Base-by-base conservation (phyloP, 2,888 invertebrate genomes). In the Drosophila hamatofila region DNA sequence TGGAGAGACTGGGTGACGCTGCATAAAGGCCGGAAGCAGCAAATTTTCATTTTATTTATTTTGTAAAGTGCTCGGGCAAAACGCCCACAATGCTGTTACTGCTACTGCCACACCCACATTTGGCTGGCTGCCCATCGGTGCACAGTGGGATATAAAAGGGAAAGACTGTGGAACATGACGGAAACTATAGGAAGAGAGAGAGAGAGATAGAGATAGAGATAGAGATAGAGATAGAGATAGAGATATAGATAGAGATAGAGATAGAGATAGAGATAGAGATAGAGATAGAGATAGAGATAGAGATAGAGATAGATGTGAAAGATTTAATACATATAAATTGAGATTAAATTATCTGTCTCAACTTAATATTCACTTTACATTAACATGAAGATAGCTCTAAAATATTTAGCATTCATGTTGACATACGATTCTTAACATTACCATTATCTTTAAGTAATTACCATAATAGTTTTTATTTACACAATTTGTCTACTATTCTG, bases 41-140 rank as follows among this genome's bases (percentile, higher is more conserved):
- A 84, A 84, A 89, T 84, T 84, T 84, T 88, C 84, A 82, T 89
- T 84, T 87, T 84, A 84, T 84, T 89, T 84, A 89, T 84, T 89
- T 84, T 89, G 85, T 70, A 89, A 89, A 84, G 84, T 89, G 90
- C 88, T 81, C 65, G 49, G 52, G 59, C 69, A 67, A 55, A 60
- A 57, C 64, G 73, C 70, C 58, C 73, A 52, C 66, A 42, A 52
- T 27, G 30, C 18, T 41, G 39, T n/a, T 25, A 23, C 18, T 18
- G n/a, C 46, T 46, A 21, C 9, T 54, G 18, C 54, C 61, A 48
- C 27, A 3, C 33, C 23, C 61, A 21, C 33, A 11, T 11, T 42
- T 51, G 60, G 16, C 27, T 57, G 57, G 11, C 55, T n/a, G 64
- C 46, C 54, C 48, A 27, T 16, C 58, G 18, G 18, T 16, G 65